Evolutionary conservation across 1,140 invertebrate species (phyloP), one percentile per base, ranked within the genome.

Genomic region (Drosophila carrolli): DNA sequence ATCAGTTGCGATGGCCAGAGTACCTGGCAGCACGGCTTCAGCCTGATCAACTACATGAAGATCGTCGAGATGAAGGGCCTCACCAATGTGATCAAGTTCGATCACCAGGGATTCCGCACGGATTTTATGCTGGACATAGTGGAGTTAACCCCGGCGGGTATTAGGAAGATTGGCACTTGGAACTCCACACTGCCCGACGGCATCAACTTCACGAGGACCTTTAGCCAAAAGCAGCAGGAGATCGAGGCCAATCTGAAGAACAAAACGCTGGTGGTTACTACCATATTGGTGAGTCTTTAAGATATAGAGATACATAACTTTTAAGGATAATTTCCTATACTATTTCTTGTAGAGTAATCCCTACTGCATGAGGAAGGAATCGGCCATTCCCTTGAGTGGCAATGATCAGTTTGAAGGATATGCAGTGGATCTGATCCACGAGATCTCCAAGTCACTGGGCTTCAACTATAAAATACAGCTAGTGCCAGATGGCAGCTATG

Each of bases 21-120:
- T 84, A 97, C 97, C 0, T 99, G 98, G 98, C 96, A 96, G 6
- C 97, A 98, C 90, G 98, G 98, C 55, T 97, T 97, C 92, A 98
- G 97, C 75, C 94, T 99, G 27, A 97, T 98, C 62, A 99, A 99
- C 94, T 99, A 99, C 90, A 99, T 99, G 97, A 98, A 98, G 94
- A 97, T 98, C 82, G 98, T 98, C 9, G 97, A 98, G 92, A 97
- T 98, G 94, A 95, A 96, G 75, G 98, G 98, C 1, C 93, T 99
- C 73, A 98, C 98, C 1, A 98, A 98, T 40, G 95, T 96, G 13
- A 98, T 99, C 72, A 97, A 98, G 92, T 99, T 99, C 92, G 97
- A 98, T 93, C 96, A 98, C 91, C 96, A 98, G 93, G 98, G 98
- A 37, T 98, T 97, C 92, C 94, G 98, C 62, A 96, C 96, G 1